These are phyloP conservation scores for Coendou prehensilis DNA, from an alignment of 2,797 vertebrate species.

Conservation along the genomic window DNA sequence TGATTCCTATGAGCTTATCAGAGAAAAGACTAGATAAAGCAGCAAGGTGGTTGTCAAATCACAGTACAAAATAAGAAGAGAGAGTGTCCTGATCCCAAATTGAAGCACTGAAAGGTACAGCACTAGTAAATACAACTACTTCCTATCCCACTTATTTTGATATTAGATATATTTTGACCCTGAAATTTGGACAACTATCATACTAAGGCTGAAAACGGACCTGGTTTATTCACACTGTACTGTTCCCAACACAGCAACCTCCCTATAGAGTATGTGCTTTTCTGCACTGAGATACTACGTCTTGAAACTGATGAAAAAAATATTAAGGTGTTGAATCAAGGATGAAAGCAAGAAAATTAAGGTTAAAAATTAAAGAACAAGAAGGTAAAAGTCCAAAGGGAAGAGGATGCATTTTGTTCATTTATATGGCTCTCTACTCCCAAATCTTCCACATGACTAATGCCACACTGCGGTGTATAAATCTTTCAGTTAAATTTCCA, in stretches of 20 bases:
- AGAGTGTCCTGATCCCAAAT: neutral
- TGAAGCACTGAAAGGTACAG: accelerated
- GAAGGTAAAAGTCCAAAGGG: neutral
- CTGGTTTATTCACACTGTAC: neutral
- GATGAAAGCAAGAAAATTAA: neutral
- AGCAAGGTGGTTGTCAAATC: accelerated
- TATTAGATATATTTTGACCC: neutral
- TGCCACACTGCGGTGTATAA: constrained; percentile 81
- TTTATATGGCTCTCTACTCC: constrained; percentile 79
- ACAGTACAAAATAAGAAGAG: accelerated
- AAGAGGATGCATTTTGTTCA: constrained; percentile 79
- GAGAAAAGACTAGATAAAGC: neutral
- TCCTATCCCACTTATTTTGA: neutral
- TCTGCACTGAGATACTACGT: neutral
- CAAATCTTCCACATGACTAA: constrained; percentile 83
- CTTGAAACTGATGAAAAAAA: neutral
- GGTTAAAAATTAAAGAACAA: neutral
- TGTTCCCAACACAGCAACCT: neutral
- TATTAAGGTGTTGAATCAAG: neutral
- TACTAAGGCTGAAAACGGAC: neutral
- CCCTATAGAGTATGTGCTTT: constrained; percentile 39
- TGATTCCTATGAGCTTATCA: neutral
- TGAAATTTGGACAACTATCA: neutral
- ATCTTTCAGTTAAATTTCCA: constrained; percentile 85
- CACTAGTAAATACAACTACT: accelerated